Evolutionary conservation across 2,113 vertebrate species (phyloP), one percentile per base, ranked within the genome.

Genomic region (Tychaedon coryphoeus): DNA sequence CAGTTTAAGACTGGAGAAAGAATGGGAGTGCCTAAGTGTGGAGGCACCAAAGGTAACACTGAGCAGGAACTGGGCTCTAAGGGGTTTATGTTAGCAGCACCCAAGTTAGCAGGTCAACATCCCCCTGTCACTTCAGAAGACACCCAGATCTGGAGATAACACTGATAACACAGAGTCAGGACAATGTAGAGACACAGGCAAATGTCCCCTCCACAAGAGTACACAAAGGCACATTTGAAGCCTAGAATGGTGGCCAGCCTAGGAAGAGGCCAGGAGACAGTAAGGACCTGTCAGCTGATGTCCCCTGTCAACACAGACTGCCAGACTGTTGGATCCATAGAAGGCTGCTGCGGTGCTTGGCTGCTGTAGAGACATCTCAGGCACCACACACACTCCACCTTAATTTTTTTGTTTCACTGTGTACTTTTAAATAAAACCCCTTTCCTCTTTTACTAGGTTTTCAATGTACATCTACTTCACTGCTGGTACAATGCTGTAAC

Each of bases 401-500:
- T 19, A 26, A 8, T 51, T 10, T 18, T 18, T 66, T 54, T 51
- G 26, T 43, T 89, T 73, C 31, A 19, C 31, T 73, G 33, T 3
- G 0, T 42, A 24, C 43, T 48, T 56, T 54, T 47, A 75, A 64
- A 45, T 33, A 75, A 93, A 67, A 31, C 5, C 23, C 34, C 14
- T 29, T 69, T 48, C 47, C 34, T 70, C 42, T 50, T 51, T 51
- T 16, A 16, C 8, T 9, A 48, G 24, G 36, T 50, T 67, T 79
- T 36, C 86, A 67, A 14, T 2, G 5, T 19, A 7, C 26, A 72
- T 43, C 15, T 69, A 13, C 71, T 31, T n/a, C 12, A 12, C 0
- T 33, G 34, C 1, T 23, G 19, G 43, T 26, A 74, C 17, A 71
- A 38, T 0, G 0, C 4, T 50, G 3, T 18, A 56, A 78, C 16